phyloP scores from a whole-genome alignment of 2,888 invertebrate species.

The Melanophora roralis region DNA sequence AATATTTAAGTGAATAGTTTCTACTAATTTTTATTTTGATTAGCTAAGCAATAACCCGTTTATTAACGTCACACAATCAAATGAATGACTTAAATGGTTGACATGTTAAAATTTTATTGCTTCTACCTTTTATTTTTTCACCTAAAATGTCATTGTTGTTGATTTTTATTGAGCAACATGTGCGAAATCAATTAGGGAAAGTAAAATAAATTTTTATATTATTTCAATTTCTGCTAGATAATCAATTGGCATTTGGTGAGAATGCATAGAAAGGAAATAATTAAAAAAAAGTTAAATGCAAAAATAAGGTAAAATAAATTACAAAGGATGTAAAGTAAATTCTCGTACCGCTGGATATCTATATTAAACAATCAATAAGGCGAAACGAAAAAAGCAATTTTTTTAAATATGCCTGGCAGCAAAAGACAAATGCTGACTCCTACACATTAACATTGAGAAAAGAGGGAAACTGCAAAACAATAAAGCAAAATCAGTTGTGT shows the following conservation, averaged over 20 bases:
- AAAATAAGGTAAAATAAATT: neutral
- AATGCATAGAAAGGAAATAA: conserved; percentile 28
- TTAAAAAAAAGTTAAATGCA: neutral
- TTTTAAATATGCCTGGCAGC: conserved; percentile 10
- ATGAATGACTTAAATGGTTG: conserved; percentile 26
- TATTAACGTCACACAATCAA: neutral
- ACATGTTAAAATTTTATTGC: conserved; percentile 20
- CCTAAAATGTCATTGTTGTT: conserved; percentile 6
- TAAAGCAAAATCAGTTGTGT: neutral
- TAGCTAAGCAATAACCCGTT: neutral
- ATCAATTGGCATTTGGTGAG: conserved; percentile 5
- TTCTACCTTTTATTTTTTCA: neutral
- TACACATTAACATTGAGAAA: neutral
- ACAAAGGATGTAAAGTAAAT: neutral
- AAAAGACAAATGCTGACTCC: conserved; percentile 10
- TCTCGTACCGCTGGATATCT: conserved; percentile 34
- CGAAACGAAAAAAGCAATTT: conserved; percentile 33
- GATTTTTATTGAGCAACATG: neutral
- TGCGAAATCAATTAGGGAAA: neutral
- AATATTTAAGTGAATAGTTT: too few relatives aligned
- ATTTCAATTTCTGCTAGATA: conserved; percentile 1
- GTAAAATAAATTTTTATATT: conserved; percentile 19
- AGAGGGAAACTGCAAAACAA: neutral
- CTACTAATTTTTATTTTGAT: too few relatives aligned
- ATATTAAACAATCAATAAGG: neutral